Conservation (phyloP, 2,113 vertebrate genomes). For the Zootoca vivipara region DNA sequence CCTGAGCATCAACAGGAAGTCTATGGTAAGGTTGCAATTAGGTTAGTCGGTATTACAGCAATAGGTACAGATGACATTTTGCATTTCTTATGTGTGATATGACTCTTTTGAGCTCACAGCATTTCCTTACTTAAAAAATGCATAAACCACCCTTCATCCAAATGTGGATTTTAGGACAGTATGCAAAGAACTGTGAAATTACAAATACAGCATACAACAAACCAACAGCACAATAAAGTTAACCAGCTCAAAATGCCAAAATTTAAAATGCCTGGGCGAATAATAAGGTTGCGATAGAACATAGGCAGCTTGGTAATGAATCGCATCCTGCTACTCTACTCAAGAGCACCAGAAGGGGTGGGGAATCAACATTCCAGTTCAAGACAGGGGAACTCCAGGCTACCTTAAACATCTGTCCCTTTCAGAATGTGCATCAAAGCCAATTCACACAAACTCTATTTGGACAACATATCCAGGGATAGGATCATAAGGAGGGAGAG, state of each 20-base stretch:
- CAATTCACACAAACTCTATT: neutral
- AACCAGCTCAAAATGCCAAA: no score
- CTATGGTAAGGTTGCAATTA: no score
- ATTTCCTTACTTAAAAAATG: no score
- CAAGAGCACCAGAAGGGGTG: accelerated
- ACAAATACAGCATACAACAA: no score
- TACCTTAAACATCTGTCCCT: neutral
- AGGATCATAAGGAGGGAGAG: no score
- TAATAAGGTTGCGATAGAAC: no score
- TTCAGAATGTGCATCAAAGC: neutral
- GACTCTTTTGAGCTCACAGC: neutral
- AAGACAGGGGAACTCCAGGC: neutral
- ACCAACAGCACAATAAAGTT: no score
- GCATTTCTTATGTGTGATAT: neutral
- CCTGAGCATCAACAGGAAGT: neutral
- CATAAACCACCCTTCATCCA: no score
- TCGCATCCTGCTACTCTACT: neutral
- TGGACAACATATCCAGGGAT: neutral
- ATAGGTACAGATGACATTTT: neutral
- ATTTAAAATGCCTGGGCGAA: no score
- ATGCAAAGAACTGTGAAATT: no score
- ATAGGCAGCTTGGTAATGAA: neutral
- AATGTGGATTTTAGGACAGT: no score
- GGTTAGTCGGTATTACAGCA: neutral
- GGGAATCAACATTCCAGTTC: neutral